Base-by-base conservation (phyloP, 2,888 invertebrate species). In the Drosophila cyrtoloma region DNA sequence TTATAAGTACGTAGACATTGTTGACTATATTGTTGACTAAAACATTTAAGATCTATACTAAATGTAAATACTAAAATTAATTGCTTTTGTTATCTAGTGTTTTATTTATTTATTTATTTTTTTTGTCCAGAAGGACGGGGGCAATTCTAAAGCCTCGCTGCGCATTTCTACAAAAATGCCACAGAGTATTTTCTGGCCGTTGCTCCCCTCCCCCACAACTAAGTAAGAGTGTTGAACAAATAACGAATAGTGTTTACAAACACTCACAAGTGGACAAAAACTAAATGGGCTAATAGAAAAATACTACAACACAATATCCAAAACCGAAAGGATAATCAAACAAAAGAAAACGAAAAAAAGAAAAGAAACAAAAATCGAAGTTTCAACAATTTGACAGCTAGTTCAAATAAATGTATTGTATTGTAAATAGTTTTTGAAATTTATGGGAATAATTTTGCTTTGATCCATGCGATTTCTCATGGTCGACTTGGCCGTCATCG, bases 41-140 rank as follows among this genome's bases (percentile, higher is more conserved):
- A 69, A 85, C 84, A 86, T 85, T 89, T 81, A 85, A 68, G 56
- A 61, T 47, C 86, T 86, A 89, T 75, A 62, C 84, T 84, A 84
- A 71, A 62, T 70, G 65, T 78, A 68, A 79, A 68, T 83, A 72
- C 72, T 81, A 79, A 47, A 68, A 58, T 62, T 79, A 65, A 50
- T 44, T 57, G 19, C 9, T 30, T 61, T 55, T 65, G 47, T 56
- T 61, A 64, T 37, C 58, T 56, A 72, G 37, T 64, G 37, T 60
- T 64, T 42, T 42, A 19, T 12, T 57, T 58, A 30, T 39, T 28
- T 57, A 10, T n/a, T 28, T 30, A 9, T 14, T 16, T 22, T 3
- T 10, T 39, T 7, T 56, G 33, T 56, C 32, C 39, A 42, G 26
- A 32, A 39, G 32, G 56, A 12, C 5, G 72, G 30, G 60, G 64